Conservation (phyloP, 2,888 invertebrate genomes). For the Monopis laevigella region DNA sequence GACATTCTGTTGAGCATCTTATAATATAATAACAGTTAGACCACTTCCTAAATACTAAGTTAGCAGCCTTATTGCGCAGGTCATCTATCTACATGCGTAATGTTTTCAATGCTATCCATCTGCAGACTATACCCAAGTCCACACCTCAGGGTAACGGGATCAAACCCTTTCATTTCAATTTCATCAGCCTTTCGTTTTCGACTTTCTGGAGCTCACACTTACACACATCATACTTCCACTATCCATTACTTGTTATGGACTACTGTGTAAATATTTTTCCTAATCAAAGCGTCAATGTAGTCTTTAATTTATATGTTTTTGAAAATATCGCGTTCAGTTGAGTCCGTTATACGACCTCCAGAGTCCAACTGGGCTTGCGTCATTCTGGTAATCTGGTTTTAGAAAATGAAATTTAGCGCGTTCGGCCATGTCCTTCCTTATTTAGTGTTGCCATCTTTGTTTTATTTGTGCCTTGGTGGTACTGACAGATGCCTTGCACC, state of each 20-base stretch:
- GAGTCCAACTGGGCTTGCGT: conserved; percentile 13
- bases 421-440: conserved; percentile 46
- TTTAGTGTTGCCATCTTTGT: conserved; percentile 36
- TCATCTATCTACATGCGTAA: too few relatives aligned
- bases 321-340: not conserved
- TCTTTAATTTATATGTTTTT: not conserved
- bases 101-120: too few relatives aligned
- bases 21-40: too few relatives aligned
- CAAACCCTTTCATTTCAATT: conserved; percentile 60
- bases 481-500: too few relatives aligned
- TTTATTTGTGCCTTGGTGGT: too few relatives aligned
- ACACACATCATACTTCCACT: not conserved
- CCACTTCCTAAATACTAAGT: too few relatives aligned
- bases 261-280: not conserved
- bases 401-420: conserved; percentile 62
- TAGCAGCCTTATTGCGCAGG: too few relatives aligned
- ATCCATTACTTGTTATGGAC: not conserved
- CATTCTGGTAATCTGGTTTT: conserved; percentile 51
- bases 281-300: not conserved
- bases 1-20: too few relatives aligned
- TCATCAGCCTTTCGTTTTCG: conserved; percentile 59
- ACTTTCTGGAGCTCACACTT: conserved; percentile 23
- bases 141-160: conserved; percentile 60
- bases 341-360: conserved; percentile 47
- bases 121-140: too few relatives aligned